phyloP scores from a whole-genome alignment of 2,797 vertebrate genomes.

The Amphiprion clarkii region DNA sequence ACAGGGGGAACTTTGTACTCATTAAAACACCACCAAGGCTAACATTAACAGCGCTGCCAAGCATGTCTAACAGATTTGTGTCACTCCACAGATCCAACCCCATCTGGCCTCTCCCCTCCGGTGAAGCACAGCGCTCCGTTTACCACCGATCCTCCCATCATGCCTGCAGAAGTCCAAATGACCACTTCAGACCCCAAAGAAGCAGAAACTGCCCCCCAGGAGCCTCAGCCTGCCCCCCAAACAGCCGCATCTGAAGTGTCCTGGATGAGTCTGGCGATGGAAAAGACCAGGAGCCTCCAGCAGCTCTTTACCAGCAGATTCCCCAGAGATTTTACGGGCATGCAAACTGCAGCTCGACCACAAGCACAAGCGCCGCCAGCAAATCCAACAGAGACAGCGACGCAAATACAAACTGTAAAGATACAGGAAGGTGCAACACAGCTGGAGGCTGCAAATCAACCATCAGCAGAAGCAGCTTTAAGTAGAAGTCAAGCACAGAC shows the following conservation, averaged over 20 bases:
- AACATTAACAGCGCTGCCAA: slow-evolving; percentile 40
- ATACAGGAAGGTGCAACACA: slow-evolving; percentile 21
- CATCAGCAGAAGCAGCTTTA: slow-evolving; percentile 27
- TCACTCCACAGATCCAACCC: slow-evolving; percentile 80
- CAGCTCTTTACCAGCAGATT: slow-evolving; percentile 83
- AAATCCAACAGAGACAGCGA: slow-evolving; percentile 21
- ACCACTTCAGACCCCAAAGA: slow-evolving; percentile 35
- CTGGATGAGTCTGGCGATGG: slow-evolving; percentile 92
- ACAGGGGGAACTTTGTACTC: slow-evolving; percentile 65
- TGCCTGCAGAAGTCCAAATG: slow-evolving; percentile 32
- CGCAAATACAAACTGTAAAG: slow-evolving; percentile 38
- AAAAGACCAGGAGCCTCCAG: slow-evolving; percentile 89
- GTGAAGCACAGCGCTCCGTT: slow-evolving; percentile 41
- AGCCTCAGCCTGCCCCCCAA: slow-evolving; percentile 62
- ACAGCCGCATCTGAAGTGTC: slow-evolving; percentile 78
- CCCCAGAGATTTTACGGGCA: slow-evolving; percentile 80
- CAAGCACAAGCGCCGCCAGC: slow-evolving; percentile 55
- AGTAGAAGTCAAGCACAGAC: slow-evolving; percentile 45
- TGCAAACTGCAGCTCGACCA: slow-evolving; percentile 58
- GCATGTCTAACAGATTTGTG: slow-evolving; percentile 62
- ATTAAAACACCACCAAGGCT: slow-evolving; percentile 32
- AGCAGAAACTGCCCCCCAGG: slow-evolving; percentile 39
- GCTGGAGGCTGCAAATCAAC: slow-evolving; percentile 24
- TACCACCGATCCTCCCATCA: neutral
- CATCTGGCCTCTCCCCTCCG: slow-evolving; percentile 35